Evolutionary conservation across 2,113 vertebrate species (phyloP), one percentile per base, ranked within the genome.

Genomic region (Gadus macrocephalus): DNA sequence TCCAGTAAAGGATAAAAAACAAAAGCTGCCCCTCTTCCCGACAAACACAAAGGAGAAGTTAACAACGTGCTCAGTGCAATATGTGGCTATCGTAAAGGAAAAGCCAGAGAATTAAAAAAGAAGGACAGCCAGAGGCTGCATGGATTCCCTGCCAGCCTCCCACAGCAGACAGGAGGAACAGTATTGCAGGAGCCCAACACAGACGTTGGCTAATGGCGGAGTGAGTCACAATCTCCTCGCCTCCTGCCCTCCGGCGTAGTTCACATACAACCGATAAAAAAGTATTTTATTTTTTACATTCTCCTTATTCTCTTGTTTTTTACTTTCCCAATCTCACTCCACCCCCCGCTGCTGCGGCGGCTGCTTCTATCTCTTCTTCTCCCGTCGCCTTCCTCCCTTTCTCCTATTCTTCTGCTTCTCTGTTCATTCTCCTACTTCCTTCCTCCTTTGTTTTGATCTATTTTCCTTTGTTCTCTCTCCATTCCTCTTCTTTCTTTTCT

Each of bases 11-110:
- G 25, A 25, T 25, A 25, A 35, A 7, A 35, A 35, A 35, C 4
- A 35, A 35, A 35, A 5, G 31, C 31, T 35, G 6, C 31, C 31
- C 42, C 42, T 49, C 42, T 14, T 49, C 42, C 42, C 7, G 55
- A 58, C 15, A 58, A 16, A 58, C 55, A 4, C 55, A 58, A 58
- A 58, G 5, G 55, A 17, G 15, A 78, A 74, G 76, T 79, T 65
- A 76, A 63, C 68, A 61, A 27, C 63, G 60, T 80, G 69, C 59
- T 28, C 12, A 42, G 22, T 71, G 61, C 62, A 77, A 20, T 66
- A 42, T 72, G 42, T 49, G 42, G 42, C 42, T 14, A 49, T 49
- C 8, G 42, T 49, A 49, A 12, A 49, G 42, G 42, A 49, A 49
- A 49, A 49, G 42, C 8, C 2, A 49, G 8, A 9, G 42, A 49